phyloP scores from a whole-genome alignment of 2,888 invertebrate genomes.

The Anticlea derivata region DNA sequence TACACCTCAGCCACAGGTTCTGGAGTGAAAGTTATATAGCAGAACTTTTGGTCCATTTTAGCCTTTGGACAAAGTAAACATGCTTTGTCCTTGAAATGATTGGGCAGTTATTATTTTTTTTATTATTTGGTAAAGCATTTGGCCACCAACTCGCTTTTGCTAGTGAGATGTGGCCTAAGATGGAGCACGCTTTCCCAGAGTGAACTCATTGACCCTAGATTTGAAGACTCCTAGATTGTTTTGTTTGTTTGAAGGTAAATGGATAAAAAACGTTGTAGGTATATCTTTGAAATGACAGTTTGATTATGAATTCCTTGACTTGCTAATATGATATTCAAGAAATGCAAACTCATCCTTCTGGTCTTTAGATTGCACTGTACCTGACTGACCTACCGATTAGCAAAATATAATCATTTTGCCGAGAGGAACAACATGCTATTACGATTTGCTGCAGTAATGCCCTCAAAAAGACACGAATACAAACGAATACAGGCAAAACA shows the following conservation, averaged over 20 bases:
- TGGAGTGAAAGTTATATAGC: too few species aligned
- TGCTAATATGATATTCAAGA: neutral
- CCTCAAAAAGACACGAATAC: neutral
- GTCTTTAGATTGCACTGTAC: neutral
- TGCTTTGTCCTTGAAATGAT: too few species aligned
- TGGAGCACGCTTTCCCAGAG: too few species aligned
- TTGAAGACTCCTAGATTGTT: too few species aligned
- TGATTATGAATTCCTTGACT: neutral
- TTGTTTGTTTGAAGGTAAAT: conserved; percentile 7
- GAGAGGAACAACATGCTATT: neutral
- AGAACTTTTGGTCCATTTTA: too few species aligned
- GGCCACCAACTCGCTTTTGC: too few species aligned
- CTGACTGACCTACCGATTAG: neutral
- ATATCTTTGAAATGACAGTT: neutral
- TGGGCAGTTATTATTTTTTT: too few species aligned
- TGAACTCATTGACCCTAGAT: too few species aligned
- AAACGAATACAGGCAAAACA: conserved; percentile 5
- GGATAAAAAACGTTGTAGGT: conserved; percentile 2
- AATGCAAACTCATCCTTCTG: conserved; percentile 5
- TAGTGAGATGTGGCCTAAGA: too few species aligned
- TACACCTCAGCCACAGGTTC: too few species aligned
- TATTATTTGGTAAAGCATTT: too few species aligned
- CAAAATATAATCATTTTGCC: conserved; percentile 5
- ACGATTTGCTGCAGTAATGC: neutral
- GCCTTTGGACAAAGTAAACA: too few species aligned